Conservation (phyloP, 2,888 invertebrate species). For the Aphidoletes aphidimyza region DNA sequence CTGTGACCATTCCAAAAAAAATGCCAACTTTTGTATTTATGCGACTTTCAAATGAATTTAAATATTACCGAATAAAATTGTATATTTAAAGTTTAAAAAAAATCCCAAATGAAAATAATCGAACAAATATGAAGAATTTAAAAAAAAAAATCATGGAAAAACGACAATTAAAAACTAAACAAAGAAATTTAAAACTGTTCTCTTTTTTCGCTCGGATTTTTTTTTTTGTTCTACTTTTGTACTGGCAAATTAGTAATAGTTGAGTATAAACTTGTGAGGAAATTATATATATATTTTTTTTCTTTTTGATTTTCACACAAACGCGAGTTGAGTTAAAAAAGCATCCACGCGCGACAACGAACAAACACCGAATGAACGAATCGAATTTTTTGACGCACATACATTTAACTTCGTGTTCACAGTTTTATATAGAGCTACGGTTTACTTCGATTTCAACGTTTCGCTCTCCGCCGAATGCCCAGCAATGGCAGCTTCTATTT, state of each 20-base stretch:
- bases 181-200: background rate
- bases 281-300: background rate
- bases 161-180: background rate
- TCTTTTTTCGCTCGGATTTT: background rate
- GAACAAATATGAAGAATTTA: background rate
- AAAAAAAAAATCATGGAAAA: no score
- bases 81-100: no score
- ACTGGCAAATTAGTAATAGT: background rate
- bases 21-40: background rate
- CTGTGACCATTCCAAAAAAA: no score
- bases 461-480: background rate
- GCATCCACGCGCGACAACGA: conserved; percentile 43
- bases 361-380: conserved; percentile 46
- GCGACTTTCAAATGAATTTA: background rate
- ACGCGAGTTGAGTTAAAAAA: conserved; percentile 51
- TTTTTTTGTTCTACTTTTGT: background rate
- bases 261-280: conserved; percentile 1
- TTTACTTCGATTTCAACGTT: background rate
- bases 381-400: conserved; percentile 38
- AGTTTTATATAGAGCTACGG: background rate
- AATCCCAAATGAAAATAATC: background rate
- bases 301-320: background rate
- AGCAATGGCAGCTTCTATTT: background rate
- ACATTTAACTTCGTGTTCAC: conserved; percentile 35
- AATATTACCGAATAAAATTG: background rate